Evolutionary conservation across 2,888 invertebrate genomes (phyloP).

Genomic region (Leucophenga montana): DNA sequence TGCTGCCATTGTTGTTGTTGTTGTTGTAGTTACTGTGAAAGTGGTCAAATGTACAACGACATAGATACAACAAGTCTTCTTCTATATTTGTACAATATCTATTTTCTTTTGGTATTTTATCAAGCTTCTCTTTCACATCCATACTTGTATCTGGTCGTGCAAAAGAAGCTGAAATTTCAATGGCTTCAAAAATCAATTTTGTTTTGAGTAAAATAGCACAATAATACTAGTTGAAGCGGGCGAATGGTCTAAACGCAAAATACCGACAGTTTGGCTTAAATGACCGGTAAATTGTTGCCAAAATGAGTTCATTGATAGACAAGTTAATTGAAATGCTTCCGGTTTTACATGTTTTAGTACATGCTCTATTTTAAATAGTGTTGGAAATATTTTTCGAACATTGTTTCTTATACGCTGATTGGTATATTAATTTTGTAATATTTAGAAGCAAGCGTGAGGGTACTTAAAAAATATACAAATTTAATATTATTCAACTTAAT

Average conservation of each 20-base stretch:
- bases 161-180: conserved; percentile 36
- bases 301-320: too few species aligned
- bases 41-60: conserved; percentile 14
- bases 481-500: too few species aligned
- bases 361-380: too few species aligned
- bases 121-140: background rate
- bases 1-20: conserved; percentile 37
- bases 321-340: too few species aligned
- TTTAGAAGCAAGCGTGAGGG: too few species aligned
- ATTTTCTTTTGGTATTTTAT: conserved; percentile 7
- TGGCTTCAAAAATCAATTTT: conserved; percentile 67
- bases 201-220: conserved; percentile 61
- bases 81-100: conserved; percentile 19
- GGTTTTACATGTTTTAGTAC: too few species aligned
- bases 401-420: too few species aligned
- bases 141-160: conserved; percentile 1
- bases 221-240: conserved; percentile 34
- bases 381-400: too few species aligned
- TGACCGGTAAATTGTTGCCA: too few species aligned
- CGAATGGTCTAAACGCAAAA: background rate
- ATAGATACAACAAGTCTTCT: conserved; percentile 10
- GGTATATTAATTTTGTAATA: too few species aligned
- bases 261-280: too few species aligned
- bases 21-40: conserved; percentile 33
- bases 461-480: too few species aligned